Percentiles rank a stretch among this genome's conserved stretches.
These are phyloP conservation scores for Heliconius erato DNA, from an alignment of 2,888 invertebrate genomes.

Conservation along the genomic window DNA sequence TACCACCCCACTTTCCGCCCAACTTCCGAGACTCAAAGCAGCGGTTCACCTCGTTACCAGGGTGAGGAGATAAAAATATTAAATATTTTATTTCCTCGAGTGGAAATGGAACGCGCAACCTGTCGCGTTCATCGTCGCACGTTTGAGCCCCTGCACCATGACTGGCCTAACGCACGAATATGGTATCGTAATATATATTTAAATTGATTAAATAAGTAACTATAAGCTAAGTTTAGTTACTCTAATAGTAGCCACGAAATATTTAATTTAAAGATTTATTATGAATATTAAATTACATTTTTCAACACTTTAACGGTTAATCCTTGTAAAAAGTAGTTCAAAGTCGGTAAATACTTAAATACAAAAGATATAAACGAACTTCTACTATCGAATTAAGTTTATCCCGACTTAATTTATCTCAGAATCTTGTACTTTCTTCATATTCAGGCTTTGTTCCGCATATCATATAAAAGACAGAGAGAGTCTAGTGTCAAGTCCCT, in stretches of 20 bases:
- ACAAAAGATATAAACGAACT: not conserved
- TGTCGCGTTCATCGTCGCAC: too few relatives aligned
- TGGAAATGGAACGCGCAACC: too few relatives aligned
- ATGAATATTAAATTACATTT: not conserved
- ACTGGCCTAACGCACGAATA: too few relatives aligned
- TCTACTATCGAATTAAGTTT: slow-evolving; percentile 5
- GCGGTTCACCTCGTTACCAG: too few relatives aligned
- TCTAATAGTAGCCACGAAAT: not conserved
- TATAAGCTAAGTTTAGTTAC: not conserved
- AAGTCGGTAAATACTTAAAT: not conserved
- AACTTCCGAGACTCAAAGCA: not conserved
- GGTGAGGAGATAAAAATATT: too few relatives aligned
- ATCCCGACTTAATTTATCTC: not conserved
- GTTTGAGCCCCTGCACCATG: too few relatives aligned
- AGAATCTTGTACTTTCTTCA: not conserved
- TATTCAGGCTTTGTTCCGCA: not conserved
- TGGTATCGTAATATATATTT: not conserved
- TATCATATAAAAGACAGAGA: not conserved
- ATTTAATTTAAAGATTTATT: not conserved
- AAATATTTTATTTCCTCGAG: too few relatives aligned
- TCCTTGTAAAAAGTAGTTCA: not conserved
- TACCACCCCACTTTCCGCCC: not conserved
- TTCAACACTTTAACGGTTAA: not conserved
- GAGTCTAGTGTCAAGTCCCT: not conserved
- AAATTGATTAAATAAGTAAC: not conserved